Evolutionary conservation across 2,113 vertebrate species (phyloP).

Genomic region (Litocranius walleri): DNA sequence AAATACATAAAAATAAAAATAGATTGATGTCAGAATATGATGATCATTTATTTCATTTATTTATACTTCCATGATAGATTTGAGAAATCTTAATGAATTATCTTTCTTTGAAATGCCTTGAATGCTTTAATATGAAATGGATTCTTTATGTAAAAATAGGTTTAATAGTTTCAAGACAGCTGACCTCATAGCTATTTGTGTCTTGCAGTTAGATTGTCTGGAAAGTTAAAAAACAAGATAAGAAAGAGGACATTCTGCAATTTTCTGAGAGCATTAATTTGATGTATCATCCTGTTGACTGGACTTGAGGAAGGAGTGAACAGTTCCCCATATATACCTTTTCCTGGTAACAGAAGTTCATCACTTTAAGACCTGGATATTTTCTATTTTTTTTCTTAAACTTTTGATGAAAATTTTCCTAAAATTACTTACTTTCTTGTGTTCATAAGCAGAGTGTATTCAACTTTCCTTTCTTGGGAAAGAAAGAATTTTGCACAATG

Average conservation of each 20-base stretch:
- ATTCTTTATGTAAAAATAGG: neutral
- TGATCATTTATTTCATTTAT: neutral
- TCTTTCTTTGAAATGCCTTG: neutral
- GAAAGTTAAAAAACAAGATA: neutral
- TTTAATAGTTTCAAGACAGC: neutral
- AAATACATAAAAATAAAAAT: neutral
- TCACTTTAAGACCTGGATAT: neutral
- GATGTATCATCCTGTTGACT: neutral
- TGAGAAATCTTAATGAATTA: neutral
- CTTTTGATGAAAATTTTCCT: neutral
- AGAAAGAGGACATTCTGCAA: neutral
- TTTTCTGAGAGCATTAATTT: neutral
- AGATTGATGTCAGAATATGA: neutral
- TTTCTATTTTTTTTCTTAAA: neutral
- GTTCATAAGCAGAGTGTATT: neutral
- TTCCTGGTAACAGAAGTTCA: neutral
- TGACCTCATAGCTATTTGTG: neutral
- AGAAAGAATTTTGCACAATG: neutral
- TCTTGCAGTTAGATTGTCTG: neutral
- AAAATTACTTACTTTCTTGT: neutral
- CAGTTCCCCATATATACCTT: neutral
- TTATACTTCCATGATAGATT: neutral
- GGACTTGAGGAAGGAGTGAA: neutral
- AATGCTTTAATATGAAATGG: neutral
- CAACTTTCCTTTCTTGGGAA: neutral